A percentile compares a stretch with the other conserved stretches of the same genome.
Evolutionary conservation across 2,797 vertebrate species (phyloP).

Genomic region (Mallotus villosus): DNA sequence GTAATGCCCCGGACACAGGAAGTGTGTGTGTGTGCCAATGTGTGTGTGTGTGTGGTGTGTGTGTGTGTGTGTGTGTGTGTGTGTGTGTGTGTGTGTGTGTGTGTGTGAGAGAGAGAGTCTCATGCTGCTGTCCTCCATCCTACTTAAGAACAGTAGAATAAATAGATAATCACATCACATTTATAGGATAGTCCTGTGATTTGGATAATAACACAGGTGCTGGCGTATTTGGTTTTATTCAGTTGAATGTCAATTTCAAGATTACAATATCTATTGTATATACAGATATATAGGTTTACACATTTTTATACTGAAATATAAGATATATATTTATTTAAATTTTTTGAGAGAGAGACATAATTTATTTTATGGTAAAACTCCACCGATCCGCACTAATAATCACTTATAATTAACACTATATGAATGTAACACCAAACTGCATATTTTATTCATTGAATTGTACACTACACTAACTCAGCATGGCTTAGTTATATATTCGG

Average conservation of each 20-base stretch:
- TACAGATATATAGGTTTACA: background rate
- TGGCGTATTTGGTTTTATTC: background rate
- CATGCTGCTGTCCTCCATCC: background rate
- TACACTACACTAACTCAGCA: too few species aligned
- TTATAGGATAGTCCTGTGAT: background rate
- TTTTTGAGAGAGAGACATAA: too few species aligned
- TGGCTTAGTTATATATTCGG: background rate
- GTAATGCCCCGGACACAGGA: background rate
- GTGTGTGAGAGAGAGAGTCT: conserved; percentile 1
- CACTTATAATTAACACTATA: too few species aligned
- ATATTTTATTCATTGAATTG: too few species aligned
- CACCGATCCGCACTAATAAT: too few species aligned
- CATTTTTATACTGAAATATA: too few species aligned
- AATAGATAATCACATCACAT: background rate
- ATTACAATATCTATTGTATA: background rate
- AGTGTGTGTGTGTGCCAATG: conserved; percentile 38
- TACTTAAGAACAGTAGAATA: background rate
- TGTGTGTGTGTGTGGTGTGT: conserved; percentile 14
- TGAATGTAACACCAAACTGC: too few species aligned
- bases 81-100: conserved; percentile 18
- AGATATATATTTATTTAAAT: too few species aligned
- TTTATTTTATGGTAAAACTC: too few species aligned
- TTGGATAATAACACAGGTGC: background rate
- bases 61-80: conserved; percentile 15
- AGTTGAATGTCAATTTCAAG: background rate